A percentile compares a stretch with the other conserved stretches of the same genome.
Evolutionary conservation across 2,113 vertebrate genomes (phyloP).

Genomic region (Atherinomorus stipes): DNA sequence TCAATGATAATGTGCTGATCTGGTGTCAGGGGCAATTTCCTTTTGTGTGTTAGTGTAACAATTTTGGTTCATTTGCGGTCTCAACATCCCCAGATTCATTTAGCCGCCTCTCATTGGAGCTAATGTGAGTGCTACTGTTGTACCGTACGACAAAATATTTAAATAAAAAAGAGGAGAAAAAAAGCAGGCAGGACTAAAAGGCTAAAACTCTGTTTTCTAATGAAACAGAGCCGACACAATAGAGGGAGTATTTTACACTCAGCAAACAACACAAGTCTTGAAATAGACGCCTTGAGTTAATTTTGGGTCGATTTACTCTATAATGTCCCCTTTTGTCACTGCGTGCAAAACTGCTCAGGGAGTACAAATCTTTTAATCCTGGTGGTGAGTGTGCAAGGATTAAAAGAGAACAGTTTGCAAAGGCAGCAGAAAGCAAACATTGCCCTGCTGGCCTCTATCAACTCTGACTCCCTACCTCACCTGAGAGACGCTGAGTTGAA

Average conservation of each 20-base stretch:
- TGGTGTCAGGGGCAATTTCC: slow-evolving; percentile 6
- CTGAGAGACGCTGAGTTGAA: slow-evolving; percentile 29
- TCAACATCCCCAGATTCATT: slow-evolving; percentile 47
- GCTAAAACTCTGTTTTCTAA: slow-evolving; percentile 45
- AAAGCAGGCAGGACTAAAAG: slow-evolving; percentile 38
- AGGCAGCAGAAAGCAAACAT: slow-evolving; percentile 74
- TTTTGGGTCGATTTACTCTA: slow-evolving; percentile 63
- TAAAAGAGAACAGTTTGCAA: slow-evolving; percentile 76
- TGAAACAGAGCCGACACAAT: slow-evolving; percentile 19
- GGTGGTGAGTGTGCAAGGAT: slow-evolving; percentile 75
- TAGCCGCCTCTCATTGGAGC: slow-evolving; percentile 19
- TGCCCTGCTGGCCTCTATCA: slow-evolving; percentile 64
- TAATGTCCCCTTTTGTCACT: slow-evolving; percentile 76
- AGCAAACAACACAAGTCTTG: slow-evolving; percentile 47
- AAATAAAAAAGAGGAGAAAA: not conserved
- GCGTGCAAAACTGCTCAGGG: slow-evolving; percentile 71
- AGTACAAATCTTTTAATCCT: slow-evolving; percentile 85
- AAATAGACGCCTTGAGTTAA: slow-evolving; percentile 61
- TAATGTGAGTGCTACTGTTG: slow-evolving; percentile 34
- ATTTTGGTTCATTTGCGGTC: slow-evolving; percentile 33
- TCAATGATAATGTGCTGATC: slow-evolving; percentile 31
- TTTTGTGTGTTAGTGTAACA: slow-evolving; percentile 35
- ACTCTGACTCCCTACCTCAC: slow-evolving; percentile 33
- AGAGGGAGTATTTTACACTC: slow-evolving; percentile 35
- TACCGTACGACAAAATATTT: slow-evolving; percentile 20